A percentile compares a stretch with the other conserved stretches of the same genome.
These are phyloP conservation scores for Phrynocephalus vlangalii DNA, from an alignment of 2,797 vertebrate species.

Conservation along the genomic window DNA sequence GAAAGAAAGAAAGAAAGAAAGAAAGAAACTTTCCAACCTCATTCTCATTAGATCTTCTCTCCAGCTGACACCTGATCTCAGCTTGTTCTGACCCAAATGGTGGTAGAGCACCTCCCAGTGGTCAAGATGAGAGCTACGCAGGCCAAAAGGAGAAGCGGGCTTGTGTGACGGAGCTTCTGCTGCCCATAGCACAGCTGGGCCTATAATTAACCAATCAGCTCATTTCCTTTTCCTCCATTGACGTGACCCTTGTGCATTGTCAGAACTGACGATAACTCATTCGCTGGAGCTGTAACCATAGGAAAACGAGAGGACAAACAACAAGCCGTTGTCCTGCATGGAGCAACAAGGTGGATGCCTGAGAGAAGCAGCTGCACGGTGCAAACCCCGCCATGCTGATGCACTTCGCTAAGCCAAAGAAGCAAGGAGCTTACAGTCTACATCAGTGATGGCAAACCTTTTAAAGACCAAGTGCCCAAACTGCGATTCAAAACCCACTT, in stretches of 20 bases:
- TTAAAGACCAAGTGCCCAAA: no score
- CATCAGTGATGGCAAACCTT: no score
- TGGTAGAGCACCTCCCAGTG: not conserved
- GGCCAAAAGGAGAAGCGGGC: not conserved
- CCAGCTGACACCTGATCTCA: not conserved
- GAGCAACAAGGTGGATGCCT: not conserved
- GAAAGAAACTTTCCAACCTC: not conserved
- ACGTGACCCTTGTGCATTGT: conserved; percentile 40
- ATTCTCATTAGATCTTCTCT: not conserved
- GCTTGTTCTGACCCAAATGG: not conserved
- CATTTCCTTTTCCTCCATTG: conserved; percentile 47
- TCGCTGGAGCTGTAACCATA: not conserved
- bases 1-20: no score
- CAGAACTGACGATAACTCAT: conserved; percentile 5
- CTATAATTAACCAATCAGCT: conserved; percentile 38
- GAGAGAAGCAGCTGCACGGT: no score
- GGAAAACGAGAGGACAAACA: not conserved
- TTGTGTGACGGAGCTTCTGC: not conserved
- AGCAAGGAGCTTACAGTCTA: not conserved
- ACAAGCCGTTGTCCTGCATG: not conserved
- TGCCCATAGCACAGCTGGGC: conserved; percentile 15
- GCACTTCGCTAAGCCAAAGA: not conserved
- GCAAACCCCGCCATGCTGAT: no score
- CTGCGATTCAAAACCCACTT: no score
- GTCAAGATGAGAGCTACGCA: not conserved